phyloP scores from a whole-genome alignment of 2,113 vertebrate species.

The Ploceus nigricollis region DNA sequence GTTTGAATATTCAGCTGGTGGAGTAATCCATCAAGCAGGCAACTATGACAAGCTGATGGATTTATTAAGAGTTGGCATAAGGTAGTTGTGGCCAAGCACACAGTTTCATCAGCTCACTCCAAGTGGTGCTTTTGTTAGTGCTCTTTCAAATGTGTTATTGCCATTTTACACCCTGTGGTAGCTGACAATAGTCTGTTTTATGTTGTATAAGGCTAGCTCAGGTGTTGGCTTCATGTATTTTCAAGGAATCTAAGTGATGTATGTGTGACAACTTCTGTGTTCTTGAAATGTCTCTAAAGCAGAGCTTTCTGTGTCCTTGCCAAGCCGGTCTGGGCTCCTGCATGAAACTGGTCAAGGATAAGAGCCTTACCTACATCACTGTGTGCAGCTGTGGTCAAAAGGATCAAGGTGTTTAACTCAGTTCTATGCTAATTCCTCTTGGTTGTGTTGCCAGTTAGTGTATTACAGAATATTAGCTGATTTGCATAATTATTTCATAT shows the following conservation, averaged over 20 bases:
- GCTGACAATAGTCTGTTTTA: not conserved
- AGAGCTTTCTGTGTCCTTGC: not conserved
- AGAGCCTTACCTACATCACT: not conserved
- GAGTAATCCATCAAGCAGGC: not conserved
- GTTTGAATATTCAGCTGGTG: not conserved
- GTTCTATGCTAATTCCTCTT: not conserved
- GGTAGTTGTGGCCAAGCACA: not conserved
- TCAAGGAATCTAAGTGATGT: not conserved
- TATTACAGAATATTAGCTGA: not conserved
- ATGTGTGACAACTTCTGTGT: not conserved
- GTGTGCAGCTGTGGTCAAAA: not conserved
- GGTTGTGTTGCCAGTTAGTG: not conserved
- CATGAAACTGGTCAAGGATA: not conserved
- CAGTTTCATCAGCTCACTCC: not conserved
- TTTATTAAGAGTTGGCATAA: not conserved
- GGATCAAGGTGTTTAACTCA: not conserved
- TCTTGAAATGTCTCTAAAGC: not conserved
- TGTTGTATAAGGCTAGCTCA: not conserved
- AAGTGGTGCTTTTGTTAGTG: not conserved
- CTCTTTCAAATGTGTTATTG: not conserved
- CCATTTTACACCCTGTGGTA: not conserved
- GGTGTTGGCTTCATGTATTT: not conserved
- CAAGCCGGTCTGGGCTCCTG: not conserved
- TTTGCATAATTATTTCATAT: not conserved
- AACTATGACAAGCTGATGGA: not conserved